Evolutionary conservation across 2,888 invertebrate species (phyloP).

Genomic region (Sarcophaga variegata): DNA sequence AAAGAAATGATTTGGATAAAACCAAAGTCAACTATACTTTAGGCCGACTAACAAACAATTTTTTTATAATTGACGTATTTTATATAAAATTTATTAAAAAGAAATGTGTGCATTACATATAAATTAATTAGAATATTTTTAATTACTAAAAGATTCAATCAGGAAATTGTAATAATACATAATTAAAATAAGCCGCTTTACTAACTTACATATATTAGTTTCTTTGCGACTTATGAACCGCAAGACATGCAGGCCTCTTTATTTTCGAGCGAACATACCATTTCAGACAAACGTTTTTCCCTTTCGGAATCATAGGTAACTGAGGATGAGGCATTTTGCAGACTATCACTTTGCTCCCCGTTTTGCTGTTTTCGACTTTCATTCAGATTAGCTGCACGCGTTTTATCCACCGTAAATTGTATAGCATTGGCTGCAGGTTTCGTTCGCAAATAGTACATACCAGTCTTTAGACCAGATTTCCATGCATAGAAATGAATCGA

Average conservation of each 20-base stretch:
- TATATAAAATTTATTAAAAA: background rate
- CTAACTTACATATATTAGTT: background rate
- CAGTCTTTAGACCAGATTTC: constrained; percentile 98
- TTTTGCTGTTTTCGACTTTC: constrained; percentile 62
- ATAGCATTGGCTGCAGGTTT: constrained; percentile 98
- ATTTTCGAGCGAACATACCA: constrained; percentile 93
- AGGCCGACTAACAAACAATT: too few species aligned
- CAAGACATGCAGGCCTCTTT: constrained; percentile 94
- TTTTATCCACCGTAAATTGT: constrained; percentile 98
- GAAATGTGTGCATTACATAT: background rate
- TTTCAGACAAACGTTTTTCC: constrained; percentile 86
- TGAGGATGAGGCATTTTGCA: constrained; percentile 43
- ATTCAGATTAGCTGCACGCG: constrained; percentile 82
- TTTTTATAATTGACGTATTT: too few species aligned
- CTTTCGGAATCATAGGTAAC: constrained; percentile 72
- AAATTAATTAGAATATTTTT: background rate
- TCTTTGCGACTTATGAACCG: constrained; percentile 84
- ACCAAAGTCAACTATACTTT: too few species aligned
- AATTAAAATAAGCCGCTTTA: background rate
- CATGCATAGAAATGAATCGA: constrained; percentile 99
- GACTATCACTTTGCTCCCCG: constrained; percentile 45
- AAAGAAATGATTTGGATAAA: too few species aligned
- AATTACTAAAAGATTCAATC: background rate
- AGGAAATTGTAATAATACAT: background rate
- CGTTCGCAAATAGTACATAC: constrained; percentile 99